These are phyloP conservation scores for Ia io DNA, from an alignment of 2,113 vertebrate species.

Conservation along the genomic window DNA sequence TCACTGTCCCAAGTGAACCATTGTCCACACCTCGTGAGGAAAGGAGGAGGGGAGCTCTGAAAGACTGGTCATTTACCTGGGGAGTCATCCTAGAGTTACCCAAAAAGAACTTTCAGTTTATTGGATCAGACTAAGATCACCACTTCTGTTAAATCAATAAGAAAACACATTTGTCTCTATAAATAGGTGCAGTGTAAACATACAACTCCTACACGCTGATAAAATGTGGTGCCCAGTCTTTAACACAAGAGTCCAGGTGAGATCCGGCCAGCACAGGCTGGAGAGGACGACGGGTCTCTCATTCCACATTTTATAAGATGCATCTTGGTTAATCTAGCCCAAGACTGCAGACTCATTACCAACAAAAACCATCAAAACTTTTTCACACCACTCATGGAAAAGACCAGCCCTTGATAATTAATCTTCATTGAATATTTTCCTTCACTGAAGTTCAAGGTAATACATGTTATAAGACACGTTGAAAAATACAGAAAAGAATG, in stretches of 20 bases:
- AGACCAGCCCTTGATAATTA: neutral
- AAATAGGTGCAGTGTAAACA: neutral
- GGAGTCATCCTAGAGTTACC: neutral
- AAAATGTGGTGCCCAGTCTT: neutral
- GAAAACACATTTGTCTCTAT: neutral
- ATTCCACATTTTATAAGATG: neutral
- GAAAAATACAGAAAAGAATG: neutral
- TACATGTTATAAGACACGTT: neutral
- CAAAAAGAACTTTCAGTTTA: neutral
- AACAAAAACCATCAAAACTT: conserved; percentile 17
- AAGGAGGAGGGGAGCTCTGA: neutral
- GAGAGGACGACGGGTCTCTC: neutral
- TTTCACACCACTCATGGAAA: conserved; percentile 4
- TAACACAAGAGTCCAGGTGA: neutral
- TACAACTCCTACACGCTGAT: neutral
- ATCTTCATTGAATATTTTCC: neutral
- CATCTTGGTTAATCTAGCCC: neutral
- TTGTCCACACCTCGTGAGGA: neutral
- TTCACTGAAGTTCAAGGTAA: conserved; percentile 30
- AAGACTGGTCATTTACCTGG: neutral
- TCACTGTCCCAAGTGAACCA: neutral
- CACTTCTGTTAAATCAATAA: neutral
- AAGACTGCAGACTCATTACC: neutral
- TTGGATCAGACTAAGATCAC: neutral
- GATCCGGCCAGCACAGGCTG: neutral